Base-by-base conservation (phyloP, 2,113 vertebrate species). In the Epinephelus moara region DNA sequence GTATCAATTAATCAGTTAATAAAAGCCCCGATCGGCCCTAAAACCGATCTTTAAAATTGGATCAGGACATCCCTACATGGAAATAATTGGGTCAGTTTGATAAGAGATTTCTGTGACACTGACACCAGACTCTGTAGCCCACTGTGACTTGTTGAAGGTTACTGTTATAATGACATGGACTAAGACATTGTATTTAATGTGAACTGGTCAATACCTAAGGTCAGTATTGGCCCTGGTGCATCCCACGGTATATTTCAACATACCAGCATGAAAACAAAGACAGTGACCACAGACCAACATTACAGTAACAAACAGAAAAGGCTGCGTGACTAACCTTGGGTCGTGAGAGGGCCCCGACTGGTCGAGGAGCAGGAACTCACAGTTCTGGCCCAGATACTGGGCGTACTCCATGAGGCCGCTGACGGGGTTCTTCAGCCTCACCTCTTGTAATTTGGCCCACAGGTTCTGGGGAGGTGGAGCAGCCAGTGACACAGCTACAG, bases 331-430 rank as follows among this genome's bases (percentile, higher is more conserved):
- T 94, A 85, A 99, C 98, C 98, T 95, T 42, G 98, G 98, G 62
- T 98, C 97, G 0, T 99, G 98, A 1, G 97, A 97, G 0, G 98
- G 98, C 80, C 98, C 98, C 0, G 96, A 97, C 93, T 98, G 97
- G 85, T 98, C 96, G 13, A 99, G 92, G 55, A 99, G 94, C 75
- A 94, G 79, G 52, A 99, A 98, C 91, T 98, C 97, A 62, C 98
- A 99, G 81, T 93, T 96, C 70, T 98, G 96, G 63, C 94, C 96
- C 4, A 95, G 94, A 93, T 96, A 97, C 94, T 99, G 97, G n/a
- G 97, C 96, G 18, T 97, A 98, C 25, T 99, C 98, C 56, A 98
- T 96, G 19, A 99, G 95, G 47, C 97, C 98, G 1, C 98, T 99
- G 84, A 99, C 95, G 0, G 98, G 98, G 88, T 99, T 99, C 95